Conservation (phyloP, 1,140 invertebrate species). For the Galleria mellonella region DNA sequence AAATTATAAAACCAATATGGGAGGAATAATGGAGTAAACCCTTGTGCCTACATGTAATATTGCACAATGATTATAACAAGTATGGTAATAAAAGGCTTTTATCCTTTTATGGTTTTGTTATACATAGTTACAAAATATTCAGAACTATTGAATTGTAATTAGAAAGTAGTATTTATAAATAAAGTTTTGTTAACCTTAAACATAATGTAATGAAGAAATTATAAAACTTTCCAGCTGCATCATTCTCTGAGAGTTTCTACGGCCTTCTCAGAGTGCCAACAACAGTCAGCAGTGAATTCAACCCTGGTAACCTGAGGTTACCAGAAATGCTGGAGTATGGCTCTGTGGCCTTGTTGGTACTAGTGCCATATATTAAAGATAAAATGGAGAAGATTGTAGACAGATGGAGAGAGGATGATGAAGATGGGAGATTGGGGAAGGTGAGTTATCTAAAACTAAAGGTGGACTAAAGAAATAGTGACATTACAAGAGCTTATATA, state of each 20-base stretch:
- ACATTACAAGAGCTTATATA: too few species aligned
- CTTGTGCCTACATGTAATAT: too few species aligned
- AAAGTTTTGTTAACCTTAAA: not conserved
- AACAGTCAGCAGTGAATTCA: constrained; percentile 31
- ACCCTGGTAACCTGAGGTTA: constrained; percentile 25
- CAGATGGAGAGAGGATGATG: constrained; percentile 1
- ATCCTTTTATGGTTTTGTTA: too few species aligned
- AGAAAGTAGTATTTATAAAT: too few species aligned
- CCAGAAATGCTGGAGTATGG: constrained; percentile 32
- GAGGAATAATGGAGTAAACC: too few species aligned
- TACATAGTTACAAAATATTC: too few species aligned
- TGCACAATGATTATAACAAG: too few species aligned
- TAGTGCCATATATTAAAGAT: constrained; percentile 41
- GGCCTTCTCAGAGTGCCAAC: constrained; percentile 77
- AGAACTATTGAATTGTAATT: too few species aligned
- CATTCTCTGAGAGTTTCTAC: constrained; percentile 86
- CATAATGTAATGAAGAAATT: not conserved
- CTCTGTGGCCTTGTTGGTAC: constrained; percentile 35
- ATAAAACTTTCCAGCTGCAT: constrained; percentile 71
- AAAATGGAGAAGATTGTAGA: constrained; percentile 29
- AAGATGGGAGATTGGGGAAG: constrained; percentile 11
- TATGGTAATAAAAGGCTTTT: too few species aligned
- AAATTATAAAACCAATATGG: too few species aligned
- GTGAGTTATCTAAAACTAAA: not conserved
- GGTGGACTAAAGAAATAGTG: too few species aligned